Base-by-base conservation (phyloP, 2,888 invertebrate species). In the Willowsia nigromaculata region DNA sequence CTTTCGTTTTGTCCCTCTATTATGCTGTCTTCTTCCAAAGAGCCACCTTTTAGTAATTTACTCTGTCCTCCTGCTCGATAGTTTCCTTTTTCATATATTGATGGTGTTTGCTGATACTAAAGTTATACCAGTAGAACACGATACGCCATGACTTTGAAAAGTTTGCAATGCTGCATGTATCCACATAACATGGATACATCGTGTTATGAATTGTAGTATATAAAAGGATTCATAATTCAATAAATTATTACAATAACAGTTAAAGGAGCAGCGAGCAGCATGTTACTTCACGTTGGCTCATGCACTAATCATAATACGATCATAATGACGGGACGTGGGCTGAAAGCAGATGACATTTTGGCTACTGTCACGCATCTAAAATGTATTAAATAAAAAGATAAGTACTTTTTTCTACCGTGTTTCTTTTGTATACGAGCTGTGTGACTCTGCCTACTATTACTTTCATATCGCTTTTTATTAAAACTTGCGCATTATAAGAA, bases 321-420 rank as follows among this genome's bases (percentile, higher is more conserved):
- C 85, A 56, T 89, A 89, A 89, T 89, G 85, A 89, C 85, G 89
- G 85, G 85, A 89, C 89, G 89, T 89, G 89, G 89, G 89, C 76
- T 89, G 89, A 89, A 89, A 89, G 89, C 89, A 89, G 89, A 89
- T 89, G 89, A 89, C 89, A 89, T 89, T 85, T 84, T 89, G 89
- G 89, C 89, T 89, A 89, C 89, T 89, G 89, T 89, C 89, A 89
- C 89, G 89, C 89, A 89, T 89, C 85, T 56, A 74, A 89, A 85
- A 89, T 80, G 81, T 85, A 89, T 85, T 85, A 85, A 89, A 81
- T 85, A 62, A 85, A 85, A 84, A 84, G 87, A 87, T 87, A 88
- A 89, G 74, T 89, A 74, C 71, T 85, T 89, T 88, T 74, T 62
- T 56, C 80, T 82, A 30, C 22, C 33, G 62, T 81, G 65, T 81